These are phyloP conservation scores for Holacanthella duospinosa DNA, from an alignment of 2,888 invertebrate genomes.

Conservation along the genomic window DNA sequence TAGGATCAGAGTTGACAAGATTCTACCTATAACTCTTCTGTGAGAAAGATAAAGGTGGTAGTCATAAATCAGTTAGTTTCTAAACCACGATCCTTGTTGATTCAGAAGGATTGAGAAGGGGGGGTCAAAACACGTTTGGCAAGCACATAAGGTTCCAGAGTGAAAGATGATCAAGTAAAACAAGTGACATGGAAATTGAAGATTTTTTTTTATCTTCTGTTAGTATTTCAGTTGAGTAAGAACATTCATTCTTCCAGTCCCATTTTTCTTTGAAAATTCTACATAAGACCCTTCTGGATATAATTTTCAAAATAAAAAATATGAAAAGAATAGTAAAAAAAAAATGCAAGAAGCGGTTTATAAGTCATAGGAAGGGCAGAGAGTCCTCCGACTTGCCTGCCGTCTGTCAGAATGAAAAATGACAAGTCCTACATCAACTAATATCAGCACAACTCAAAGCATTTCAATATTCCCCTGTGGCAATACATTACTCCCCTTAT, in stretches of 20 bases:
- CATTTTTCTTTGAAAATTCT: too few relatives aligned
- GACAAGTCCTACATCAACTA: constrained; percentile 25
- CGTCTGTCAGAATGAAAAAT: constrained; percentile 25
- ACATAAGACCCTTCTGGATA: too few relatives aligned
- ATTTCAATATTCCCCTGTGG: constrained; percentile 21
- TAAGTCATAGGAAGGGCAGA: too few relatives aligned
- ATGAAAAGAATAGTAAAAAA: neutral
- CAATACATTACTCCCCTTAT: neutral
- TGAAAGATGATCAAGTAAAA: neutral
- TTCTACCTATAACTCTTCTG: too few relatives aligned
- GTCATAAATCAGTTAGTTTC: too few relatives aligned
- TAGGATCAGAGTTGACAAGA: too few relatives aligned
- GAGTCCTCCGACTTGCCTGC: too few relatives aligned
- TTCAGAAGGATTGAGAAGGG: neutral
- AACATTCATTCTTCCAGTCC: neutral
- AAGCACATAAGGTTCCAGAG: neutral
- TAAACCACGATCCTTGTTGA: neutral
- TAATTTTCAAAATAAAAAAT: neutral
- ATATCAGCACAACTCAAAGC: constrained; percentile 22
- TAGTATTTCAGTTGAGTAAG: too few relatives aligned
- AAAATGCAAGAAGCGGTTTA: neutral
- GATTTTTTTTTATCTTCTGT: constrained; percentile 1
- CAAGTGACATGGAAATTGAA: neutral
- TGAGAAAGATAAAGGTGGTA: too few relatives aligned
- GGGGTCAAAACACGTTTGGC: neutral